phyloP scores from a whole-genome alignment of 2,888 invertebrate species.

The Thumatha senex region DNA sequence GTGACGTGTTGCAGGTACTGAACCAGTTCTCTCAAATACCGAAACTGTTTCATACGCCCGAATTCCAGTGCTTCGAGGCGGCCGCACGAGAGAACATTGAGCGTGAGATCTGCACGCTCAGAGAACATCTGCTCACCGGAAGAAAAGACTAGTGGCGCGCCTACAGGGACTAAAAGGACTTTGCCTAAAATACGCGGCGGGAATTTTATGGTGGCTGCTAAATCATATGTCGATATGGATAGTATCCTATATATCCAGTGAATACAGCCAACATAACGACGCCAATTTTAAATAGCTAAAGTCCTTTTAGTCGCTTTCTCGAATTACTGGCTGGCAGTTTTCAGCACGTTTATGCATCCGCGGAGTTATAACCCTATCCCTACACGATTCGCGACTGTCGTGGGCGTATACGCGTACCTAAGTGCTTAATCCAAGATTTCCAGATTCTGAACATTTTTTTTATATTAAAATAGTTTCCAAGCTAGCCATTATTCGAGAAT shows the following conservation, averaged over 20 bases:
- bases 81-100: constrained; percentile 70
- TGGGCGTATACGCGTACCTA: too few species aligned
- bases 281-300: constrained; percentile 2
- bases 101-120: constrained; percentile 62
- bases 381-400: background rate
- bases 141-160: constrained; percentile 44
- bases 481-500: constrained; percentile 7
- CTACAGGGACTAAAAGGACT: constrained; percentile 11
- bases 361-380: background rate
- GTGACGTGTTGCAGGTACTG: constrained; percentile 54
- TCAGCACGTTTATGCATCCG: background rate
- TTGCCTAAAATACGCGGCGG: constrained; percentile 1
- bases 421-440: too few species aligned
- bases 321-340: background rate
- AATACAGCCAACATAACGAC: background rate
- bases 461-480: background rate
- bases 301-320: constrained; percentile 7
- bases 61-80: constrained; percentile 66
- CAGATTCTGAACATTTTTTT: too few species aligned
- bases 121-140: constrained; percentile 57
- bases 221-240: background rate
- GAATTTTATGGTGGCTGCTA: background rate
- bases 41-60: constrained; percentile 65
- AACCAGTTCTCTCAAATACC: constrained; percentile 69
- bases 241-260: background rate